Evolutionary conservation across 2,113 vertebrate genomes (phyloP).

Genomic region (Xiphorhynchus elegans): DNA sequence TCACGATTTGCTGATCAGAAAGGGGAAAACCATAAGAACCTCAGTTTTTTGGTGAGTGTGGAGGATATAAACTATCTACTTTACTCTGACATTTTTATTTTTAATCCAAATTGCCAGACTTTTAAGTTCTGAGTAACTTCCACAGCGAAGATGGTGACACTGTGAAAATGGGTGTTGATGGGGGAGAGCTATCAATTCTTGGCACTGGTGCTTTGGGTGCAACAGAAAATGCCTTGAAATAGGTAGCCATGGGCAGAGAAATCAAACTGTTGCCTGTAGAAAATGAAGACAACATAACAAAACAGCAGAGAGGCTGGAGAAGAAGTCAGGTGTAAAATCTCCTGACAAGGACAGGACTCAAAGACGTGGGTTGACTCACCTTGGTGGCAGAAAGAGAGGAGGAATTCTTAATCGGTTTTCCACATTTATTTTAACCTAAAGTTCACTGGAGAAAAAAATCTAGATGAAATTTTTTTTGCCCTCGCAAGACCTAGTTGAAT

Average conservation of each 20-base stretch:
- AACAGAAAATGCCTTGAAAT: not conserved
- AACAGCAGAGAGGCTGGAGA: not conserved
- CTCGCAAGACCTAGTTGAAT: not conserved
- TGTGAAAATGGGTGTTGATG: not conserved
- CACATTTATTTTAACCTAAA: not conserved
- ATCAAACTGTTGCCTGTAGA: accelerated
- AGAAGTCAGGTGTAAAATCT: not conserved
- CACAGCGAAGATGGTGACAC: not conserved
- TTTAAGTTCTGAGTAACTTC: not conserved
- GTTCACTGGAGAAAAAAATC: not conserved
- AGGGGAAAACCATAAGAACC: slow-evolving; percentile 21
- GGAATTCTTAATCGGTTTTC: not conserved
- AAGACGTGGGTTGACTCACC: accelerated
- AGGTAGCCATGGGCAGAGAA: not conserved
- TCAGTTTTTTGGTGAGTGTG: not conserved
- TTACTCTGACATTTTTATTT: not conserved
- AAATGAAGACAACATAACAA: not conserved
- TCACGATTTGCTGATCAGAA: slow-evolving; percentile 24
- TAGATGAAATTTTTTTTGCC: not conserved
- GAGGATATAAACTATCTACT: not conserved
- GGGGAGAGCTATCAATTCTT: not conserved
- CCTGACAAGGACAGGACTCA: accelerated
- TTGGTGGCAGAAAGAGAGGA: not conserved
- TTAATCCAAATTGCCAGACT: not conserved
- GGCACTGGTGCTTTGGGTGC: not conserved